Evolutionary conservation across 2,888 invertebrate genomes (phyloP), one percentile per base, ranked within the genome.

Genomic region (Liopterus haemorrhoidalis): DNA sequence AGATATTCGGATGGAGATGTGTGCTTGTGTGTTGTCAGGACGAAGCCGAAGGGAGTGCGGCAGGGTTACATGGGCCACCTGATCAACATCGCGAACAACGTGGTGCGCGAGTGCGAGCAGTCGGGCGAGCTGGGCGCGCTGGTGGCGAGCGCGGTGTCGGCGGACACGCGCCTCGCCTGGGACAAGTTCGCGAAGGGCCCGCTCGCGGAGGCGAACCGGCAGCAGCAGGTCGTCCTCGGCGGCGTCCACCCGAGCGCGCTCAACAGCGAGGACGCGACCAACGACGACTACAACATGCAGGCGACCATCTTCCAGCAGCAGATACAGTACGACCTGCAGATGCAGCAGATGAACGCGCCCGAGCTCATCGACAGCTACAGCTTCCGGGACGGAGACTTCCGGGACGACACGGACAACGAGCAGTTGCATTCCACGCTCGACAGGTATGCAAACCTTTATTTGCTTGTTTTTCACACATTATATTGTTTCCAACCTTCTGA

Each of bases 41-140:
- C 66, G 51, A 65, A 68, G 54, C 68, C 69, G 44, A 75, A 74
- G 50, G 72, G 73, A 46, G 66, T 75, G 41, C 72, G 78, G 40
- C 70, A 76, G 57, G 80, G 79, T 56, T 80, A 78, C 57, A 80
- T 79, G 79, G 80, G 80, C 47, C 80, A 80, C 63, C 68, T 80
- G 59, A 78, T 78, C 54, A 75, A 73, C 61, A 76, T 80, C 57
- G 69, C 75, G 25, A 74, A 74, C 62, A 72, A 73, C 60, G 70
- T 80, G 56, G 72, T 72, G 28, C 61, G 63, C 39, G 64, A 70
- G 59, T 71, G 74, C 66, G 69, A 73, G 62, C 21, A 12, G 8
- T 70, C 72, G 60, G 74, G 70, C 62, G 68, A 72, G 57, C 65
- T 74, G 60, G 73, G 78, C 54, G 68, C 72, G 57, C 70, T 69